Conservation (phyloP, 1,140 invertebrate genomes). For the Sitobion miscanthi region DNA sequence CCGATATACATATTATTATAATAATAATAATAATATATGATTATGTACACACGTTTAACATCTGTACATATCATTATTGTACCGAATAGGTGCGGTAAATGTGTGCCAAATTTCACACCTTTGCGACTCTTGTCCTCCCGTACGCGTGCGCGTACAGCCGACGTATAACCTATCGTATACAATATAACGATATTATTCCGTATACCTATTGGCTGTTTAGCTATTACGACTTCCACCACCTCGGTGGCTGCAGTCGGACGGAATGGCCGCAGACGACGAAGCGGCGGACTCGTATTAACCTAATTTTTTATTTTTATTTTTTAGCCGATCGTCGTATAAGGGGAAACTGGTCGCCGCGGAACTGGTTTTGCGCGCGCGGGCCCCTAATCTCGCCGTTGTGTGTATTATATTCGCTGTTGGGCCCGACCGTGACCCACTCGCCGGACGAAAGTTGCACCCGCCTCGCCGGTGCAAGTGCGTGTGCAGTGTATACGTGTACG, state of each 20-base stretch:
- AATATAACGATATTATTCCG: too few relatives aligned
- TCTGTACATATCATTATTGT: background rate
- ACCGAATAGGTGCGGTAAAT: background rate
- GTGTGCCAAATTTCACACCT: conserved; percentile 52
- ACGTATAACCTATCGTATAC: too few relatives aligned
- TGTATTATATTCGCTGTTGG: background rate
- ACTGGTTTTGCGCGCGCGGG: conserved; percentile 49
- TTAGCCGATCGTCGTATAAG: background rate
- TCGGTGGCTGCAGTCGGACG: background rate
- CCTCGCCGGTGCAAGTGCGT: background rate
- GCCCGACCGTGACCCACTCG: conserved; percentile 52
- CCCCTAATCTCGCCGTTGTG: conserved; percentile 14
- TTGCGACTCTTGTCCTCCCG: conserved; percentile 26
- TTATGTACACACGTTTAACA: background rate
- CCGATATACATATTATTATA: background rate
- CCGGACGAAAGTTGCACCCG: conserved; percentile 1
- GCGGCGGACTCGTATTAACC: conserved; percentile 35
- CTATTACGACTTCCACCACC: too few relatives aligned
- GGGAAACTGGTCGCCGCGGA: conserved; percentile 49
- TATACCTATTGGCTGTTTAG: background rate
- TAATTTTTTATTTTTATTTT: conserved; percentile 21
- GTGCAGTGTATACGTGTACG: too few relatives aligned
- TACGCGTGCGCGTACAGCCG: too few relatives aligned
- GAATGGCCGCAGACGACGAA: background rate
- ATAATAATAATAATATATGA: background rate